phyloP scores from a whole-genome alignment of 2,888 invertebrate species.

The Hololepta plana region DNA sequence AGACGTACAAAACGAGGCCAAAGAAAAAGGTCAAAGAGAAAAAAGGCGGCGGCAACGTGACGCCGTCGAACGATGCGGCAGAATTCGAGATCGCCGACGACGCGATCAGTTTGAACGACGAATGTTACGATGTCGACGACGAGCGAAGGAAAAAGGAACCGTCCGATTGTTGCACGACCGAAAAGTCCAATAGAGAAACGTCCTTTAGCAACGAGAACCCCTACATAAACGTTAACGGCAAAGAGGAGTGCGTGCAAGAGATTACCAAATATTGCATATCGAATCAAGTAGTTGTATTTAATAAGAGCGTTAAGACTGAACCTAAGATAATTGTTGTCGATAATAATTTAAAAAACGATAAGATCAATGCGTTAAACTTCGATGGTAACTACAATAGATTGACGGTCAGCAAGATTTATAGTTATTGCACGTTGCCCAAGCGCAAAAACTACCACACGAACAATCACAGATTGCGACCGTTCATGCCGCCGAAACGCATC shows the following conservation, averaged over 20 bases:
- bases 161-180: constrained; percentile 19
- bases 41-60: too few relatives aligned
- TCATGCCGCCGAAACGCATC: constrained; percentile 50
- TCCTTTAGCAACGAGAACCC: constrained; percentile 27
- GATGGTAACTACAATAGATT: constrained; percentile 25
- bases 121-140: constrained; percentile 12
- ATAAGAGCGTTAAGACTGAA: constrained; percentile 12
- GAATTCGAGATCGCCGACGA: constrained; percentile 28
- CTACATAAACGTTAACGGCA: constrained; percentile 43
- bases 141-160: constrained; percentile 20
- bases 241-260: constrained; percentile 39
- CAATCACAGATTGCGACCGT: constrained; percentile 17
- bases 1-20: constrained; percentile 14
- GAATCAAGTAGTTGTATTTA: constrained; percentile 8
- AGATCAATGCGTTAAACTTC: constrained; percentile 13
- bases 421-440: constrained; percentile 35
- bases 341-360: constrained; percentile 19
- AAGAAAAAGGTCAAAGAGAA: constrained; percentile 15
- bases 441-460: constrained; percentile 16
- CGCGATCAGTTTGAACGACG: constrained; percentile 24
- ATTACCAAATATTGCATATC: constrained; percentile 18
- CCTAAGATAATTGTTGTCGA: constrained; percentile 9
- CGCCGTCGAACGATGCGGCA: constrained; percentile 13
- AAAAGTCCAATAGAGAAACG: too few relatives aligned
- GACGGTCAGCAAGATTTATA: constrained; percentile 23